Conservation (phyloP, 2,113 vertebrate genomes). For the Chunga burmeisteri region DNA sequence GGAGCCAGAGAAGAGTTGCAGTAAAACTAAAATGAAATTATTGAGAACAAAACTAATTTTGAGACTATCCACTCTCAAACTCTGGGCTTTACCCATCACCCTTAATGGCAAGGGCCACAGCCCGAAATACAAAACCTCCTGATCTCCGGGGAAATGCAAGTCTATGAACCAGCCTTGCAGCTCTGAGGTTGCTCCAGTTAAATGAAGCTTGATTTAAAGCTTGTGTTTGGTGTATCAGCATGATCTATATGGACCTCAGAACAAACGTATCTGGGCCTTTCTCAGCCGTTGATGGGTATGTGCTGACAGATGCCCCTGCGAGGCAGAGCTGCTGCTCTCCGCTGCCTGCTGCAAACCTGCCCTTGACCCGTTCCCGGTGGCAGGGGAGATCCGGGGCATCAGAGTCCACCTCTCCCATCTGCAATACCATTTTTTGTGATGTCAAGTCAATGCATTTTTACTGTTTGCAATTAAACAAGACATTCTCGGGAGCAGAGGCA, state of each 20-base stretch:
- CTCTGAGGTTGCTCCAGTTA: neutral
- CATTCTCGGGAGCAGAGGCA: fast-evolving
- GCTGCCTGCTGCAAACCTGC: neutral
- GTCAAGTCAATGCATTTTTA: too few species aligned
- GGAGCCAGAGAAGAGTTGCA: neutral
- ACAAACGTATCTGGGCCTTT: neutral
- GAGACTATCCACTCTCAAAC: too few species aligned
- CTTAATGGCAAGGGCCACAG: neutral
- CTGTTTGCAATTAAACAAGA: neutral
- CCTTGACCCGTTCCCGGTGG: neutral
- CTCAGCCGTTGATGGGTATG: fast-evolving
- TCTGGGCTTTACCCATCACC: neutral
- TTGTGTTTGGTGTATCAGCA: too few species aligned
- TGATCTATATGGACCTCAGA: neutral
- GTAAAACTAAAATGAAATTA: neutral
- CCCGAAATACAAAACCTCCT: neutral
- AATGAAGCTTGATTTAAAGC: neutral
- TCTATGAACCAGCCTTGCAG: neutral
- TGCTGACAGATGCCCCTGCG: neutral
- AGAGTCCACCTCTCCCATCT: neutral
- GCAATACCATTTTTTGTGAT: neutral
- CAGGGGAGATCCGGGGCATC: neutral
- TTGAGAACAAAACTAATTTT: neutral
- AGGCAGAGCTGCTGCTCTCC: neutral
- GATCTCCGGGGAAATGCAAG: too few species aligned